These are phyloP conservation scores for Rallus crepitans DNA, from an alignment of 2,797 vertebrate genomes.

Conservation along the genomic window DNA sequence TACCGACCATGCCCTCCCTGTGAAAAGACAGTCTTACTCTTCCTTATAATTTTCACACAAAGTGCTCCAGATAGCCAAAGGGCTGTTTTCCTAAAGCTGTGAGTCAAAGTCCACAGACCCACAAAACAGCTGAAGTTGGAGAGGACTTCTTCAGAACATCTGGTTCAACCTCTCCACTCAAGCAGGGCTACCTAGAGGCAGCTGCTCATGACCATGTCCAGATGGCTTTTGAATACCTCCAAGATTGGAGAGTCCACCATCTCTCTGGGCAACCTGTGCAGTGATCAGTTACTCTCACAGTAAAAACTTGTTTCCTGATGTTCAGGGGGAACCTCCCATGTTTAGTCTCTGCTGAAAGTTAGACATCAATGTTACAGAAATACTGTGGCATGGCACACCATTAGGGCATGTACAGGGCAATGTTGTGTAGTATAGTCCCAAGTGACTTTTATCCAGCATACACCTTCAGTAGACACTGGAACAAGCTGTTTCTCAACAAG, in stretches of 20 bases:
- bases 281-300: not conserved
- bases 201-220: rapidly evolving
- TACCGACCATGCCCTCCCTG: not conserved
- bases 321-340: not conserved
- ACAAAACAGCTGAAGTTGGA: not conserved
- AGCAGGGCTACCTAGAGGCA: not conserved
- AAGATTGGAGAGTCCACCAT: not conserved
- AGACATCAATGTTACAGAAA: not conserved
- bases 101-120: not conserved
- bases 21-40: not conserved
- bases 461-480: not conserved
- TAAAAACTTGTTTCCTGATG: not conserved
- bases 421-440: not conserved
- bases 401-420: not conserved
- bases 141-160: not conserved
- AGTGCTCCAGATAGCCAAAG: not conserved
- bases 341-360: not conserved
- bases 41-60: not conserved
- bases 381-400: not conserved
- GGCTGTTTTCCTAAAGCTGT: not conserved
- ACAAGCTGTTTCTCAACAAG: not conserved
- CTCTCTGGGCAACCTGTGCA: not conserved
- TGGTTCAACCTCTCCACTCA: not conserved
- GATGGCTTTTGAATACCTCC: rapidly evolving
- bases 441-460: not conserved